Percentiles rank a stretch among this genome's conserved stretches.
phyloP scores from a whole-genome alignment of 2,113 vertebrate genomes.

The Colinus virginianus region DNA sequence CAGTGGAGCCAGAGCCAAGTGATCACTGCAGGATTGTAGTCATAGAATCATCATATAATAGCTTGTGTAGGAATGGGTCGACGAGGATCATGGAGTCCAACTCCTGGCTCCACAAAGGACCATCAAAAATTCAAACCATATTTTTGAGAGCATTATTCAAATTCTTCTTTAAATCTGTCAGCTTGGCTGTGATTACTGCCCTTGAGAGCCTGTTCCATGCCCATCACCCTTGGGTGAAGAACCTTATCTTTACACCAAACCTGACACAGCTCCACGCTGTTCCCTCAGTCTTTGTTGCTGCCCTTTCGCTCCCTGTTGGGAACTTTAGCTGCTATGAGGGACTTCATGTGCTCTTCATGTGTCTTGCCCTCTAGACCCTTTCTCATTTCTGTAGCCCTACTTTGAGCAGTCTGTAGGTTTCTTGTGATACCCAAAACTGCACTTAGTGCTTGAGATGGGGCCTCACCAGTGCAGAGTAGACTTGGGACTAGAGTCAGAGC shows the following conservation, averaged over 20 bases:
- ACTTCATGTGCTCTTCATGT: background rate
- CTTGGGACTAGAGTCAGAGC: too few relatives aligned
- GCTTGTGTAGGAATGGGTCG: too few relatives aligned
- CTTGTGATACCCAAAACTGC: background rate
- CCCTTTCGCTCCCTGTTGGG: background rate
- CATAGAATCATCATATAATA: too few relatives aligned
- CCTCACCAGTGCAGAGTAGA: background rate
- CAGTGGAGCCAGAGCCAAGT: background rate
- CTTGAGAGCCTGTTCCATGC: background rate
- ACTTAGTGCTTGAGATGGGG: background rate
- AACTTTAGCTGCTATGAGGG: background rate
- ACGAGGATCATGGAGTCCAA: background rate
- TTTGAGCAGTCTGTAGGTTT: background rate
- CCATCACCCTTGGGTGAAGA: background rate
- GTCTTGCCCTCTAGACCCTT: background rate
- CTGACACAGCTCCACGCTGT: background rate
- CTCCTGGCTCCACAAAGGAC: background rate
- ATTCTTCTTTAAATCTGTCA: background rate
- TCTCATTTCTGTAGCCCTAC: background rate
- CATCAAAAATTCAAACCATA: background rate
- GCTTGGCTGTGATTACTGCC: background rate
- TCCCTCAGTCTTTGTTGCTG: background rate
- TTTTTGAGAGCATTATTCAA: background rate
- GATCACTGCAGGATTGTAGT: too few relatives aligned
- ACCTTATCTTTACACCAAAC: background rate